Evolutionary conservation across 2,797 vertebrate species (phyloP).

Genomic region (Acanthurus lineatus): DNA sequence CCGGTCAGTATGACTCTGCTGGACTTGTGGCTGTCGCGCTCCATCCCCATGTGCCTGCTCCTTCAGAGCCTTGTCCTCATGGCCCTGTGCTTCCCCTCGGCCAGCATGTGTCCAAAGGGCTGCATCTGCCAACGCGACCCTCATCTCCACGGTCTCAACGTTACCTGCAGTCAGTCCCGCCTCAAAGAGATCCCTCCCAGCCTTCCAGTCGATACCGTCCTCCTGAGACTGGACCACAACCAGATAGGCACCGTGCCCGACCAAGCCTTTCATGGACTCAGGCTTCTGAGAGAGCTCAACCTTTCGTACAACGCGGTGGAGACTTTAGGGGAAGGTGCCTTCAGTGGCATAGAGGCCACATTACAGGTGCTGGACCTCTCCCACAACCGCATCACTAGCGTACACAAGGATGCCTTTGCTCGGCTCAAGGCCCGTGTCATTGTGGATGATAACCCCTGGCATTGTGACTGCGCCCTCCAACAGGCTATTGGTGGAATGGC

Average conservation of each 20-base stretch:
- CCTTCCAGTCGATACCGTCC: slow-evolving; percentile 93
- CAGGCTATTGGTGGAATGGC: slow-evolving; percentile 96
- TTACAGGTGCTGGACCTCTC: slow-evolving; percentile 97
- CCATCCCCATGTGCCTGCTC: slow-evolving; percentile 99
- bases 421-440: slow-evolving; percentile 94
- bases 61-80: slow-evolving; percentile 98
- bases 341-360: slow-evolving; percentile 94
- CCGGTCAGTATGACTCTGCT: slow-evolving; percentile 95
- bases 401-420: slow-evolving; percentile 96
- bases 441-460: slow-evolving; percentile 98
- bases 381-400: slow-evolving; percentile 95
- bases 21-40: slow-evolving; percentile 97
- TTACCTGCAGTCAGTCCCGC: slow-evolving; percentile 96
- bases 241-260: slow-evolving; percentile 97
- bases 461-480: slow-evolving; percentile 97
- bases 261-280: slow-evolving; percentile 94
- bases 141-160: slow-evolving; percentile 89
- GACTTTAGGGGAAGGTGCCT: slow-evolving; percentile 95
- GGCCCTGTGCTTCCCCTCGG: slow-evolving; percentile 98
- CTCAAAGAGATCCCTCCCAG: slow-evolving; percentile 97
- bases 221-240: slow-evolving; percentile 96
- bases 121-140: slow-evolving; percentile 93
- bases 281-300: slow-evolving; percentile 94
- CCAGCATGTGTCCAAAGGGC: slow-evolving; percentile 98
- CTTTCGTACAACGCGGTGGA: slow-evolving; percentile 96